These are phyloP conservation scores for Coregonus clupeaformis DNA, from an alignment of 2,113 vertebrate genomes.

Conservation along the genomic window DNA sequence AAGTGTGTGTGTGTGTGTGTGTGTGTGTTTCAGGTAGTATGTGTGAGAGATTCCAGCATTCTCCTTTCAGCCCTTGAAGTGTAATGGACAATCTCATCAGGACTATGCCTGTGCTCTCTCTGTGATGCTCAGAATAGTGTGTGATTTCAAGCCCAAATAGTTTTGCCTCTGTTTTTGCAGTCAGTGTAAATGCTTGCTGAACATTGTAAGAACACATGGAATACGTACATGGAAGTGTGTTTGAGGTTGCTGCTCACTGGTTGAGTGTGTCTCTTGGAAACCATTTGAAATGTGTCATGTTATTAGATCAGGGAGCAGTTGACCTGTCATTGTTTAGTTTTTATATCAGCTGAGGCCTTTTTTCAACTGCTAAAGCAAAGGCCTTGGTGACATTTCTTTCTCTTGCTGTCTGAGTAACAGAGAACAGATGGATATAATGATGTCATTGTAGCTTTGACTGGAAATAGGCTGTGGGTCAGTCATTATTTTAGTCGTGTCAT, in stretches of 20 bases:
- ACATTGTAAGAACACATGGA: constrained; percentile 47
- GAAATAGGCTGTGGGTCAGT: constrained; percentile 14
- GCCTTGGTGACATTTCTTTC: constrained; percentile 9
- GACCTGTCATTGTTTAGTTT: constrained; percentile 34
- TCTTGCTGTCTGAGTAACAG: constrained; percentile 13
- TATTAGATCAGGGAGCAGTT: constrained; percentile 35
- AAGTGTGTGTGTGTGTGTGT: constrained; percentile 50
- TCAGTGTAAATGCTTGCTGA: constrained; percentile 32
- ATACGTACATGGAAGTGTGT: constrained; percentile 23
- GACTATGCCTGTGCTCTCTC: constrained; percentile 10
- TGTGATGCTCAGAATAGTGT: constrained; percentile 16
- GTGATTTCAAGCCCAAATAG: constrained; percentile 24
- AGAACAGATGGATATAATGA: constrained; percentile 16
- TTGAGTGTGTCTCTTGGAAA: constrained; percentile 63
- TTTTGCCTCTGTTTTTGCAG: constrained; percentile 31
- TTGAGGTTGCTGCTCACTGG: constrained; percentile 69
- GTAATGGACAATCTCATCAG: constrained; percentile 27
- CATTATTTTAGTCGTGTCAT: constrained; percentile 24
- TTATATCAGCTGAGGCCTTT: constrained; percentile 23
- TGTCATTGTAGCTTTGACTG: constrained; percentile 27
- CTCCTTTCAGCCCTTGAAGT: neutral
- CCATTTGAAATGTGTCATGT: neutral
- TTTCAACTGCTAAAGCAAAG: constrained; percentile 14
- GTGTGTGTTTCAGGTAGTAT: constrained; percentile 31
- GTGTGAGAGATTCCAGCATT: neutral